Percentiles rank a stretch among this genome's conserved stretches.
Evolutionary conservation across 2,888 invertebrate genomes (phyloP).

Genomic region (Plebejus argus): DNA sequence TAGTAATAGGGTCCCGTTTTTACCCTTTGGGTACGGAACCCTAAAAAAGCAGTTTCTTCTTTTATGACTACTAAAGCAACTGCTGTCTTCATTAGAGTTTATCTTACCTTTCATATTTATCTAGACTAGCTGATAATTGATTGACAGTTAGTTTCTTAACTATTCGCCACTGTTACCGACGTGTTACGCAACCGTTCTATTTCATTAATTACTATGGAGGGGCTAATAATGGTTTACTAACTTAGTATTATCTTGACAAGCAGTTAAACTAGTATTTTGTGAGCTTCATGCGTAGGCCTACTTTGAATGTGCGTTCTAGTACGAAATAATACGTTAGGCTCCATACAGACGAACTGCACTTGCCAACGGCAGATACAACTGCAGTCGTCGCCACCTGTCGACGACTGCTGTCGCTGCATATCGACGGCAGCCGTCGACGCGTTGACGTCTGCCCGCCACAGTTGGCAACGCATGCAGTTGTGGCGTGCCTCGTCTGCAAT

Average conservation of each 20-base stretch:
- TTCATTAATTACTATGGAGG: slow-evolving; percentile 23
- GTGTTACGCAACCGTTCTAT: slow-evolving; percentile 1
- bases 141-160: slow-evolving; percentile 29
- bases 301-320: not conserved
- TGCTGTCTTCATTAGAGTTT: not conserved
- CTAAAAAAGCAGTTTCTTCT: no score
- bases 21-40: no score
- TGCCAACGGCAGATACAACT: no score
- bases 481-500: no score
- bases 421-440: no score
- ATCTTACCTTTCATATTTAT: not conserved
- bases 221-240: slow-evolving; percentile 23
- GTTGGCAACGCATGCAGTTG: no score
- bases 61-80: not conserved
- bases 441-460: no score
- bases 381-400: no score
- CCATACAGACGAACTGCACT: no score
- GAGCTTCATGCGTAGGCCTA: not conserved
- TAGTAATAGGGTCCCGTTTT: no score
- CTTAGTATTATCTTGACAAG: slow-evolving; percentile 9
- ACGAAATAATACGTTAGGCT: no score
- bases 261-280: slow-evolving; percentile 6
- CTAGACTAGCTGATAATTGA: slow-evolving; percentile 11
- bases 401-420: no score
- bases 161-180: slow-evolving; percentile 12